phyloP scores from a whole-genome alignment of 1,140 invertebrate genomes.

The Gryllus bimaculatus region DNA sequence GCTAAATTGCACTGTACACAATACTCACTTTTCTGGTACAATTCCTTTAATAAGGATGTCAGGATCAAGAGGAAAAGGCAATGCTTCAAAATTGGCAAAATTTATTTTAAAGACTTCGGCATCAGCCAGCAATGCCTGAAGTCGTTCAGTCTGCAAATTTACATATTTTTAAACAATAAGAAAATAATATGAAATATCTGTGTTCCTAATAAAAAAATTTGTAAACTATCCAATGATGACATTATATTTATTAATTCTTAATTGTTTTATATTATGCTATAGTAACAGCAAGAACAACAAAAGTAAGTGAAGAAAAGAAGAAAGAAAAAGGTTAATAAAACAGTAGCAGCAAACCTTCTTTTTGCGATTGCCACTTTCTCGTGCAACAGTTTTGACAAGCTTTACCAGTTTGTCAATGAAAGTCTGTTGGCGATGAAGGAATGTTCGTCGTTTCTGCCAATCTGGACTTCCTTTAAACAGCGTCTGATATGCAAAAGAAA shows the following conservation, averaged over 20 bases:
- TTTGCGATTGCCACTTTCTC: slow-evolving; percentile 83
- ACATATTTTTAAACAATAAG: not conserved
- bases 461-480: slow-evolving; percentile 49
- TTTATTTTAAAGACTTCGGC: slow-evolving; percentile 75
- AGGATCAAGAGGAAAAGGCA: slow-evolving; percentile 91
- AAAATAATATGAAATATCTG: not conserved
- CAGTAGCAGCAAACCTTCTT: slow-evolving; percentile 54
- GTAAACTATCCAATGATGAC: not conserved
- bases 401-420: slow-evolving; percentile 87
- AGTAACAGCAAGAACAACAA: not conserved
- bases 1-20: not conserved
- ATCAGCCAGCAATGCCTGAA: slow-evolving; percentile 74
- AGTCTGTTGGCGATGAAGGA: slow-evolving; percentile 70
- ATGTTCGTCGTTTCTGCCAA: slow-evolving; percentile 56
- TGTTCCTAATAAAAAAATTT: not conserved
- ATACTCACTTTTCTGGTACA: slow-evolving; percentile 59
- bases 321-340: slow-evolving; percentile 8
- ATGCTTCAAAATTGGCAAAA: slow-evolving; percentile 83
- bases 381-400: slow-evolving; percentile 81
- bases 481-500: slow-evolving; percentile 26
- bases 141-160: slow-evolving; percentile 55
- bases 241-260: not conserved
- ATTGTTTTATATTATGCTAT: not conserved
- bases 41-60: slow-evolving; percentile 84
- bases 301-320: not conserved